A percentile compares a stretch with the other conserved stretches of the same genome.
These are phyloP conservation scores for Drosophila funebris DNA, from an alignment of 1,140 invertebrate species.

Conservation along the genomic window DNA sequence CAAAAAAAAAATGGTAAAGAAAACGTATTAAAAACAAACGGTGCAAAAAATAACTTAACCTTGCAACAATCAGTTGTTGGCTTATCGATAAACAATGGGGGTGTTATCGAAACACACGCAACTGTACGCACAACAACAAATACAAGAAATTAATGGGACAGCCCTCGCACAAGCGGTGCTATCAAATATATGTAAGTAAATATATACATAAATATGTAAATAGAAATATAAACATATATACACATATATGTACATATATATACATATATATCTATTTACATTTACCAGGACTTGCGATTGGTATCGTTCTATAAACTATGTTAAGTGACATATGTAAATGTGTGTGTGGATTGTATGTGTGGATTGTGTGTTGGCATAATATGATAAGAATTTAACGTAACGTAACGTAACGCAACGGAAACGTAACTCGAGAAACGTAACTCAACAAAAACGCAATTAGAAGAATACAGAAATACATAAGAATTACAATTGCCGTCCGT, in stretches of 20 bases:
- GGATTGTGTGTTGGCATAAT: conserved; percentile 38
- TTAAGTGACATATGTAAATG: conserved; percentile 25
- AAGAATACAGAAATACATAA: conserved; percentile 77
- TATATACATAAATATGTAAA: not conserved
- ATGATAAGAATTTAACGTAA: conserved; percentile 57
- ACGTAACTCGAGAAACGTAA: conserved; percentile 77
- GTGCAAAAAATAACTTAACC: conserved; percentile 13
- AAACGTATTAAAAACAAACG: conserved; percentile 5
- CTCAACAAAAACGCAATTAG: conserved; percentile 81
- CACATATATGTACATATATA: too few relatives aligned
- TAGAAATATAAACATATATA: conserved; percentile 9
- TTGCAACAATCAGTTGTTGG: conserved; percentile 2
- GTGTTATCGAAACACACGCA: conserved; percentile 1
- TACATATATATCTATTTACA: conserved; percentile 17
- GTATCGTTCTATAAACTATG: conserved; percentile 34
- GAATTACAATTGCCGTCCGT: conserved; percentile 50
- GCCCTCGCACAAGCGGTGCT: not conserved
- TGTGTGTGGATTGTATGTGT: conserved; percentile 16
- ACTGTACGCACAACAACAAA: conserved; percentile 21
- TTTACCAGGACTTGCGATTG: conserved; percentile 16
- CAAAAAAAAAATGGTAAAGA: not conserved
- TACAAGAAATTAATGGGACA: conserved; percentile 17
- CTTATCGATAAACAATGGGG: not conserved
- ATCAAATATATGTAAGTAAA: conserved; percentile 8
- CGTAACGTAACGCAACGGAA: conserved; percentile 76